Evolutionary conservation across 2,888 invertebrate species (phyloP).

Genomic region (Drosophila anceps): DNA sequence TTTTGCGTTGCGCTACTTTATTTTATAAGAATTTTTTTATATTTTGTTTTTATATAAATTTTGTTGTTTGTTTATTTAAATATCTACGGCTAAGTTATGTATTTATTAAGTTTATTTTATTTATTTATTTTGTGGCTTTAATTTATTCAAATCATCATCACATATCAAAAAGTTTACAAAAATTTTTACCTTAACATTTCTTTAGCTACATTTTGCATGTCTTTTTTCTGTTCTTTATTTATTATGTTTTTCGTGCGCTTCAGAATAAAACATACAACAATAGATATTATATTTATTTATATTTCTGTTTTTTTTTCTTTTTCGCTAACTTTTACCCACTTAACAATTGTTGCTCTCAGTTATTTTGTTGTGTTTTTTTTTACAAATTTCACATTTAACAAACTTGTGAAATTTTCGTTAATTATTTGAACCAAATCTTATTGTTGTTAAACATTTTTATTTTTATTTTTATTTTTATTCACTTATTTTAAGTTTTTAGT

Average conservation of each 20-base stretch:
- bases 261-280: conserved; percentile 77
- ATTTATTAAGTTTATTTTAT: conserved; percentile 23
- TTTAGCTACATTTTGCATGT: conserved; percentile 67
- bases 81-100: conserved; percentile 67
- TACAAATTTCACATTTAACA: conserved; percentile 72
- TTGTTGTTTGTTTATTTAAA: conserved; percentile 58
- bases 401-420: conserved; percentile 29
- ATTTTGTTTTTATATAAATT: conserved; percentile 16
- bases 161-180: conserved; percentile 83
- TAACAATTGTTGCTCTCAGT: conserved; percentile 47
- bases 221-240: conserved; percentile 25
- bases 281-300: conserved; percentile 51
- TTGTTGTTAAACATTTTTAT: conserved; percentile 45
- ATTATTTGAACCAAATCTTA: conserved; percentile 29
- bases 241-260: conserved; percentile 66
- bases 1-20: conserved; percentile 66
- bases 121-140: conserved; percentile 57
- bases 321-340: conserved; percentile 50
- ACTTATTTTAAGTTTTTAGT: conserved; percentile 32
- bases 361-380: conserved; percentile 4
- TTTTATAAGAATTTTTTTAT: conserved; percentile 31
- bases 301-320: conserved; percentile 10
- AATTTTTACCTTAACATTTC: conserved; percentile 55
- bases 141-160: conserved; percentile 83
- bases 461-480: conserved; percentile 12